These are phyloP conservation scores for Meiosimyza decipiens DNA, from an alignment of 2,888 invertebrate genomes.

Conservation along the genomic window DNA sequence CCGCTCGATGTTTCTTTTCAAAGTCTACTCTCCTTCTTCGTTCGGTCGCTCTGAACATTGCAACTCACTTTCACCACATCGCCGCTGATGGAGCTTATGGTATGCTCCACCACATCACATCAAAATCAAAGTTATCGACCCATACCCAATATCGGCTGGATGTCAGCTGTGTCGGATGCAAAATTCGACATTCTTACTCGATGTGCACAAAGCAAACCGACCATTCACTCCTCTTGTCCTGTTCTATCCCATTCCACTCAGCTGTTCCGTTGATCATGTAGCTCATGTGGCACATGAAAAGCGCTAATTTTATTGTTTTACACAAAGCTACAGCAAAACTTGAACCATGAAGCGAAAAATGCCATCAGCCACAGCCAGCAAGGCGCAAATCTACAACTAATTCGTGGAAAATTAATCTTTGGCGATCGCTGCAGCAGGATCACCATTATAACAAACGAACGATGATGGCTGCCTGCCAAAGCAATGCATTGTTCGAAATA, in stretches of 20 bases:
- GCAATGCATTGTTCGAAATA: too few relatives aligned
- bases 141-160: background rate
- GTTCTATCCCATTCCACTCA: background rate
- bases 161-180: conserved; percentile 34
- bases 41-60: too few relatives aligned
- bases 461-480: too few relatives aligned
- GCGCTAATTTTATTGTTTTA: conserved; percentile 30
- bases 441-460: background rate
- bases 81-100: background rate
- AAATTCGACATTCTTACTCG: conserved; percentile 16
- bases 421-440: conserved; percentile 38
- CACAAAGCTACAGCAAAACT: background rate
- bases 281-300: conserved; percentile 33
- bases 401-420: conserved; percentile 52
- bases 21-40: too few relatives aligned
- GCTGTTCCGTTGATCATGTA: background rate
- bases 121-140: conserved; percentile 29
- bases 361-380: conserved; percentile 6
- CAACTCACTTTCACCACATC: too few relatives aligned
- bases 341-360: conserved; percentile 23
- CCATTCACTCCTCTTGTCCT: background rate
- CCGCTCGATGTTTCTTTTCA: background rate
- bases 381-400: conserved; percentile 46
- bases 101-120: conserved; percentile 15
- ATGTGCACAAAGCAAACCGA: background rate